phyloP scores from a whole-genome alignment of 1,140 invertebrate genomes.

The Philopotamus ludificatus region DNA sequence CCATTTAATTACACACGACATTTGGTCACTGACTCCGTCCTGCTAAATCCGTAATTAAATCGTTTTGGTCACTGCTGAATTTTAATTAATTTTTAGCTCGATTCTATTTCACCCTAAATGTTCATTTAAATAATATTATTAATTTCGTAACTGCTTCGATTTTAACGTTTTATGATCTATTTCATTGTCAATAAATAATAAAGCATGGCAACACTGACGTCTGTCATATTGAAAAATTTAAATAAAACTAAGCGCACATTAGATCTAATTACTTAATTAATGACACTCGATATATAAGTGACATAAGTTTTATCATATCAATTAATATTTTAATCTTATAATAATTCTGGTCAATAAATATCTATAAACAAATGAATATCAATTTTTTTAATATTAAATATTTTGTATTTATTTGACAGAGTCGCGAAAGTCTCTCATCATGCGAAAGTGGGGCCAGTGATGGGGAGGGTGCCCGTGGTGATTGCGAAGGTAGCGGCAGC shows the following conservation, averaged over 20 bases:
- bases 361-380: too few relatives aligned
- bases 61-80: neutral
- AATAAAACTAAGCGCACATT: too few relatives aligned
- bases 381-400: conserved; percentile 7
- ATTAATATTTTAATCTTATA: too few relatives aligned
- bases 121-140: neutral
- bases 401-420: conserved; percentile 47
- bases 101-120: too few relatives aligned
- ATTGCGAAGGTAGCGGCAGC: conserved; percentile 53
- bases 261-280: too few relatives aligned
- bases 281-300: too few relatives aligned
- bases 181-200: too few relatives aligned
- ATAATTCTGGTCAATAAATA: too few relatives aligned
- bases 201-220: too few relatives aligned
- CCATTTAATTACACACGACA: conserved; percentile 13
- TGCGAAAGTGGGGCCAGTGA: conserved; percentile 21
- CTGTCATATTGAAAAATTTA: too few relatives aligned
- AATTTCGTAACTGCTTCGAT: neutral
- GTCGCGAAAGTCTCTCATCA: conserved; percentile 51
- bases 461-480: conserved; percentile 37
- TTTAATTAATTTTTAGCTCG: too few relatives aligned
- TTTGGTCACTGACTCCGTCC: neutral
- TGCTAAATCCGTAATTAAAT: neutral
- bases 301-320: too few relatives aligned
- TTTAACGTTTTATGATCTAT: neutral